phyloP scores from a whole-genome alignment of 2,888 invertebrate species.

The Aleiodes leptofemur region DNA sequence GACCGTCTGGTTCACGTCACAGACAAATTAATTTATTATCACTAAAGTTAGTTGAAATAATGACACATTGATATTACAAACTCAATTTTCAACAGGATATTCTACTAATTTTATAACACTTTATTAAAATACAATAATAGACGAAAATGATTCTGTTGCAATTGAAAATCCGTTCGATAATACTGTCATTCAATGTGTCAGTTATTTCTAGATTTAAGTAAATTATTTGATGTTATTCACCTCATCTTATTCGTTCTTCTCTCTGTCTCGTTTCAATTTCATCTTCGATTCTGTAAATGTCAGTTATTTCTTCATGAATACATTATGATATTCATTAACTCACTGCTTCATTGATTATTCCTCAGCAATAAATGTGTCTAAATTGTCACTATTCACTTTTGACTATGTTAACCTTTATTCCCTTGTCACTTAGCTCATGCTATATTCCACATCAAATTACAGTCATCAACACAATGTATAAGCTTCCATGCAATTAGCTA shows the following conservation, averaged over 20 bases:
- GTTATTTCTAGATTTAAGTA: not conserved
- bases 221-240: no score
- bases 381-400: not conserved
- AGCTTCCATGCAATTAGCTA: slow-evolving; percentile 5
- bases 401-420: not conserved
- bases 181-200: slow-evolving; percentile 26
- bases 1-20: slow-evolving; percentile 23
- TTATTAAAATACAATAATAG: not conserved
- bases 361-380: not conserved
- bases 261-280: not conserved
- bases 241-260: no score
- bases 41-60: not conserved
- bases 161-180: not conserved
- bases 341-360: slow-evolving; percentile 18
- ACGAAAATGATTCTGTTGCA: not conserved
- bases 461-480: slow-evolving; percentile 15
- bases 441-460: slow-evolving; percentile 3
- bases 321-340: not conserved
- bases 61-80: slow-evolving; percentile 2
- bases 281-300: not conserved
- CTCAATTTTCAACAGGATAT: slow-evolving; percentile 11
- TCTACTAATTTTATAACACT: not conserved
- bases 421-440: not conserved
- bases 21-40: slow-evolving; percentile 28
- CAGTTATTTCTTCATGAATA: not conserved